phyloP scores from a whole-genome alignment of 1,140 invertebrate species.

The Spodoptera litura region DNA sequence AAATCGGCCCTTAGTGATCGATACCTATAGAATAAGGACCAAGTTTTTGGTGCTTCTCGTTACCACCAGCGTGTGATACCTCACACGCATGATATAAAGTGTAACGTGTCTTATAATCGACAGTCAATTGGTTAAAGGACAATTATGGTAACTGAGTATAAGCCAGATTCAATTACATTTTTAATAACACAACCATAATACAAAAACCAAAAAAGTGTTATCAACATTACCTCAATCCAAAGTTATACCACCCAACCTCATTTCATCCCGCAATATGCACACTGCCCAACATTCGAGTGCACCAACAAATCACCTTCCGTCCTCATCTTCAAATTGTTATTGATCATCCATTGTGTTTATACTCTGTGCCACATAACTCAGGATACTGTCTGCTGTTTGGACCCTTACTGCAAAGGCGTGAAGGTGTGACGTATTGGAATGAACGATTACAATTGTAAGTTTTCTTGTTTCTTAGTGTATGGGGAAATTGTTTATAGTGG shows the following conservation, averaged over 20 bases:
- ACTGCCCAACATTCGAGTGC: slow-evolving; percentile 31
- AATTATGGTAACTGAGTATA: too few relatives aligned
- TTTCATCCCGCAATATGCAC: not conserved
- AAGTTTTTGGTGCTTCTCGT: too few relatives aligned
- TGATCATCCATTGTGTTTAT: slow-evolving; percentile 71
- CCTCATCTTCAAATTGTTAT: slow-evolving; percentile 74
- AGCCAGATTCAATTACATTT: too few relatives aligned
- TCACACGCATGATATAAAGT: too few relatives aligned
- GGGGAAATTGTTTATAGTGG: slow-evolving; percentile 18
- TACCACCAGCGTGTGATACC: too few relatives aligned
- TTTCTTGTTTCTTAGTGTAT: slow-evolving; percentile 25
- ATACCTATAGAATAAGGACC: too few relatives aligned
- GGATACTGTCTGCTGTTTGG: slow-evolving; percentile 70
- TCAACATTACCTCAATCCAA: too few relatives aligned
- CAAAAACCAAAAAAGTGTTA: too few relatives aligned
- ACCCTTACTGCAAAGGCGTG: slow-evolving; percentile 56
- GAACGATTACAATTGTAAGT: slow-evolving; percentile 49
- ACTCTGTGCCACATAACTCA: slow-evolving; percentile 63
- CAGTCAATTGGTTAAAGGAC: too few relatives aligned
- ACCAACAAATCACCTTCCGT: slow-evolving; percentile 64
- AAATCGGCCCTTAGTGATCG: too few relatives aligned
- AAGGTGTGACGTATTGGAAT: slow-evolving; percentile 63
- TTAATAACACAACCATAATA: too few relatives aligned
- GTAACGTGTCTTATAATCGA: too few relatives aligned
- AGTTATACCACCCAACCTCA: not conserved